Base-by-base conservation (phyloP, 2,797 vertebrate species). In the Bucorvus abyssinicus region DNA sequence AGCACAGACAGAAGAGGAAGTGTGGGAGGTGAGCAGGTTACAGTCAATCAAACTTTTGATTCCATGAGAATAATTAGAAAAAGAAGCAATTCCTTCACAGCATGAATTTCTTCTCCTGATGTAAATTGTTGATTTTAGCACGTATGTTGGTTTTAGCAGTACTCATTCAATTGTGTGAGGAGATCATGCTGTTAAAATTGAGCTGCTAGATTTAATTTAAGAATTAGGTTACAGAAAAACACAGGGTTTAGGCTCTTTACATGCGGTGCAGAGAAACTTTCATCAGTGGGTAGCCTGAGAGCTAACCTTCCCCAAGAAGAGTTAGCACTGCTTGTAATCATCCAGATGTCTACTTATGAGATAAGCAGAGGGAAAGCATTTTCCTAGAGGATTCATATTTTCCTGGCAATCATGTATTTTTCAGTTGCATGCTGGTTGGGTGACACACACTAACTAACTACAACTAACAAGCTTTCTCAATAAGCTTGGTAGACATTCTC, bases 111-210 rank as follows among this genome's bases (percentile, higher is more conserved):
- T 87, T 94, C 90, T 94, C 91, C 74, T 61, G 68, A 94, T 87
- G 53, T 36, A 93, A 95, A 94, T 68, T 90, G 70, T 78, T 94
- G 89, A 92, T 90, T 96, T 94, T 83, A 95, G 75, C 86, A 92
- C 8, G 14, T 74, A 82, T 89, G 95, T 70, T 70, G 68, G 52
- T 70, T 70, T 70, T 40, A 70, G 69, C 44, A 87, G 45, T 89
- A 90, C n/a, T 92, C 30, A 87, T 93, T 93, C 71, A 92, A 65
- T 44, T 77, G 71, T 2, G 1, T 68, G 64, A 90, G 42, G 81
- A 87, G 61, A 89, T 92, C 92, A 87, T 42, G 93, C 94, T 96
- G 95, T 78, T 93, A 89, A 94, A 96, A 96, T 55, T 65, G 81
- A 89, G 68, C 81, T 59, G 40, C 55, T 87, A 89, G 52, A 89